Conservation (phyloP, 1,140 invertebrate genomes). For the Caligus rogercresseyi region DNA sequence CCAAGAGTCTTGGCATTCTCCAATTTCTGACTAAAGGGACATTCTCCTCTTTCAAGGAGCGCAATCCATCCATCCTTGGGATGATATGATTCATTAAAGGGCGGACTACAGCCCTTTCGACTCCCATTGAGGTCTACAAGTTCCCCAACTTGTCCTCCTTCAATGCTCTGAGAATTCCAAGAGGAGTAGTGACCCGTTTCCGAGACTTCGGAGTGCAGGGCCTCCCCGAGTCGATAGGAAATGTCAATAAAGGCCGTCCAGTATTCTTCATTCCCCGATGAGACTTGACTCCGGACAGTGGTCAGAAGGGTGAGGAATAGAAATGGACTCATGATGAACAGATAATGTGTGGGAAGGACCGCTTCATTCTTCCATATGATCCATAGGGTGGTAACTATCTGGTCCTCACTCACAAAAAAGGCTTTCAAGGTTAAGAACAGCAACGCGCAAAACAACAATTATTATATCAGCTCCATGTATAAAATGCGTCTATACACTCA, state of each 20-base stretch:
- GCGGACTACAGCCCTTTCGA: background rate
- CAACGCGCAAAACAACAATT: no score
- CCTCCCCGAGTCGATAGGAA: slow-evolving; percentile 9
- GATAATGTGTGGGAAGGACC: no score
- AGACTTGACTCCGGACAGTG: background rate
- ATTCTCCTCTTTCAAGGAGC: slow-evolving; percentile 47
- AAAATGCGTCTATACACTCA: no score
- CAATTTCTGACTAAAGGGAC: slow-evolving; percentile 55
- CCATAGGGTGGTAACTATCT: no score
- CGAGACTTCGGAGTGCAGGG: background rate
- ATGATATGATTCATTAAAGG: background rate
- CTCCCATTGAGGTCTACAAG: background rate
- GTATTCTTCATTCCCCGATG: background rate
- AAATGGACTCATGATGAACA: no score
- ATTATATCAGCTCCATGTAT: no score
- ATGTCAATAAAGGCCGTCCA: background rate
- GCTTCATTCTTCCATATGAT: no score
- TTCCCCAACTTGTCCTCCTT: background rate
- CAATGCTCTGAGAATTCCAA: background rate
- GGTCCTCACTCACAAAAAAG: no score
- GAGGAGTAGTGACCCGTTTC: background rate
- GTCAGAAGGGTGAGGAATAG: background rate
- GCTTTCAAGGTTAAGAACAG: no score
- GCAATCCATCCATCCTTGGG: slow-evolving; percentile 43
- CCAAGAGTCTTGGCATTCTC: slow-evolving; percentile 43